Evolutionary conservation across 2,888 invertebrate genomes (phyloP).

Genomic region (Idaea aversata): DNA sequence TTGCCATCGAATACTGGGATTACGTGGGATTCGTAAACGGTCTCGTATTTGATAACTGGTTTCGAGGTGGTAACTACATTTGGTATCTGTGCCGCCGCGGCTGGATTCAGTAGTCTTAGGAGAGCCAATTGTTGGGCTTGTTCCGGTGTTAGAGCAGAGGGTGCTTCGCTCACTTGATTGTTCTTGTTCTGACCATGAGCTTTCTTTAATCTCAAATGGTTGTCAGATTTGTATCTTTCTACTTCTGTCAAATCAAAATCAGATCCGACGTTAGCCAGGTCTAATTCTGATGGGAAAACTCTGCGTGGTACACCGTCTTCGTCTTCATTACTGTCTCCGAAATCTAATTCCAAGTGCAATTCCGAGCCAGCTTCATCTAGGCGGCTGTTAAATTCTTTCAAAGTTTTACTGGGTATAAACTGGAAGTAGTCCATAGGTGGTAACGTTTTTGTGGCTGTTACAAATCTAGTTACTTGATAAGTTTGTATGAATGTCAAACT

Average conservation of each 20-base stretch:
- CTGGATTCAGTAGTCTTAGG: constrained; percentile 85
- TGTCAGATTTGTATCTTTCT: constrained; percentile 82
- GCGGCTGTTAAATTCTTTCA: constrained; percentile 93
- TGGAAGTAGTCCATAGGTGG: constrained; percentile 93
- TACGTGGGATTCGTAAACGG: constrained; percentile 90
- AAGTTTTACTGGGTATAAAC: constrained; percentile 90
- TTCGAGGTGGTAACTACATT: constrained; percentile 89
- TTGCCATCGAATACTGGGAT: constrained; percentile 89
- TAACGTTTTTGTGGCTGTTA: constrained; percentile 93
- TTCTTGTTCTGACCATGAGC: constrained; percentile 70
- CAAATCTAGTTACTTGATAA: constrained; percentile 91
- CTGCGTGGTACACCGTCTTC: constrained; percentile 71
- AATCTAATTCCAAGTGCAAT: constrained; percentile 91
- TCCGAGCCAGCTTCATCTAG: constrained; percentile 94
- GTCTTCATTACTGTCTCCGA: constrained; percentile 88
- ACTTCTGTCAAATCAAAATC: constrained; percentile 86
- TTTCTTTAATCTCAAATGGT: constrained; percentile 74
- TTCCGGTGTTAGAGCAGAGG: constrained; percentile 82
- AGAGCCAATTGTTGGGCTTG: constrained; percentile 88
- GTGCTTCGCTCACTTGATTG: constrained; percentile 75
- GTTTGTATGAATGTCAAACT: constrained; percentile 93
- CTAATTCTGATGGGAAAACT: constrained; percentile 83
- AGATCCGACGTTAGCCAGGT: constrained; percentile 86
- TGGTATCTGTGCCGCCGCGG: constrained; percentile 83
- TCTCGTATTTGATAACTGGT: constrained; percentile 87